Percentiles rank a stretch among this genome's conserved stretches.
phyloP scores from a whole-genome alignment of 2,888 invertebrate species.

The Xestia sexstrigata region DNA sequence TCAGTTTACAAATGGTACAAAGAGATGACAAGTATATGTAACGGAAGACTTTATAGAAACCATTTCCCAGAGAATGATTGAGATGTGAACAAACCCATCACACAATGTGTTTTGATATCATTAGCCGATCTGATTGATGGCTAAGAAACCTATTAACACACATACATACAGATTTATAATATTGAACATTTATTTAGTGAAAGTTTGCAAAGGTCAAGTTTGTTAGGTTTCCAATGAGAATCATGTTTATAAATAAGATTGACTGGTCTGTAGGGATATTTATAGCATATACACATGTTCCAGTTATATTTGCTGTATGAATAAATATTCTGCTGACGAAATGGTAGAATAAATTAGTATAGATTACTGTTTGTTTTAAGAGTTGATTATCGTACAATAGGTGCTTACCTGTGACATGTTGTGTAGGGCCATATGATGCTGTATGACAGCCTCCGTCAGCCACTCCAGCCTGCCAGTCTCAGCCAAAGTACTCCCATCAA shows the following conservation, averaged over 20 bases:
- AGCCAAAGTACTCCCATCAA: constrained; percentile 88
- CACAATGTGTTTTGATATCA: constrained; percentile 37
- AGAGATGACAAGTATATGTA: constrained; percentile 20
- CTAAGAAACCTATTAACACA: constrained; percentile 35
- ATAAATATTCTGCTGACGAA: constrained; percentile 41
- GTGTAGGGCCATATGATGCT: constrained; percentile 93
- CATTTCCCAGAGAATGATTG: constrained; percentile 45
- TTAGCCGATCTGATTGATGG: constrained; percentile 20
- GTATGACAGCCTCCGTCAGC: constrained; percentile 94
- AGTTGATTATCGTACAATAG: background rate
- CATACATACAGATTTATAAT: constrained; percentile 10
- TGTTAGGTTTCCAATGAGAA: constrained; percentile 38
- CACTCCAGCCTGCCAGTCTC: constrained; percentile 94
- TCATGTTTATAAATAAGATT: constrained; percentile 61
- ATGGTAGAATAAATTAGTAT: background rate
- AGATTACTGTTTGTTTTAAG: background rate
- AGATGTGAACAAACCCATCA: constrained; percentile 42
- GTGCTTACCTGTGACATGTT: constrained; percentile 92
- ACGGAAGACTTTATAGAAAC: constrained; percentile 31
- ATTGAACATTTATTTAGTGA: constrained; percentile 30
- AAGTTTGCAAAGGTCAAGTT: constrained; percentile 55
- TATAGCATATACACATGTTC: constrained; percentile 49
- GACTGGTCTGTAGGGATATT: constrained; percentile 53
- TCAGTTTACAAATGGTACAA: constrained; percentile 30
- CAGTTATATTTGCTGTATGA: constrained; percentile 34